Base-by-base conservation (phyloP, 2,113 vertebrate species). In the Odontophorus gujanensis region DNA sequence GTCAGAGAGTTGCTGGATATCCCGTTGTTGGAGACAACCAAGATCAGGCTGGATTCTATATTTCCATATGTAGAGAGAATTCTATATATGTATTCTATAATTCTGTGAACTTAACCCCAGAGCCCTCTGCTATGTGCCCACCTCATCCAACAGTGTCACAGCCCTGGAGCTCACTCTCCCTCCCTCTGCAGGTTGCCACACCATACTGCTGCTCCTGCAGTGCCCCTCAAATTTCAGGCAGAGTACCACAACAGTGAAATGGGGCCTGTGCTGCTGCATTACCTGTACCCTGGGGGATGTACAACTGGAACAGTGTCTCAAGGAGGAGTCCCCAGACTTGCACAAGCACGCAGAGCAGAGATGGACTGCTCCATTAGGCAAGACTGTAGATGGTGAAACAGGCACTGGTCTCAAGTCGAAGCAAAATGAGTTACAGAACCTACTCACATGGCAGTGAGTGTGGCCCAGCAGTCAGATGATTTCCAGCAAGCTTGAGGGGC, bases 401-500 rank as follows among this genome's bases (percentile, higher is more conserved):
- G 45, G 68, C 73, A 63, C 22, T 74, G 48, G 6, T 68, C 69
- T 71, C 65, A 88, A 78, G 68, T 26, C 3, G 51, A 79, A 90
- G 82, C 22, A 50, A 30, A 81, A 43, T 5, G 77, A 85, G 32
- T n/a, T 89, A 57, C 62, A 89, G 53, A 86, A 75, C 45, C 42
- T 65, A 88, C 73, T 92, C 69, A 66, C 0, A 6, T n/a, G 78
- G 58, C 74, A 89, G 74, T n/a, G 80, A 88, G 92, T 0, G 14
- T 84, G 93, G 81, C 57, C 93, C 61, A 74, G 83, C 61, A 71
- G 78, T 86, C 65, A 75, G 81, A 84, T 57, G 57, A 86, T 32
- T 68, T 75, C 51, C 78, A 43, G 84, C 93, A 63, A 87, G 83
- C 83, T 92, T 47, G 66, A 92, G 81, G 90, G 77, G 30, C 66